Evolutionary conservation across 2,797 vertebrate genomes (phyloP), one percentile per base, ranked within the genome.

Genomic region (Taeniopygia guttata): DNA sequence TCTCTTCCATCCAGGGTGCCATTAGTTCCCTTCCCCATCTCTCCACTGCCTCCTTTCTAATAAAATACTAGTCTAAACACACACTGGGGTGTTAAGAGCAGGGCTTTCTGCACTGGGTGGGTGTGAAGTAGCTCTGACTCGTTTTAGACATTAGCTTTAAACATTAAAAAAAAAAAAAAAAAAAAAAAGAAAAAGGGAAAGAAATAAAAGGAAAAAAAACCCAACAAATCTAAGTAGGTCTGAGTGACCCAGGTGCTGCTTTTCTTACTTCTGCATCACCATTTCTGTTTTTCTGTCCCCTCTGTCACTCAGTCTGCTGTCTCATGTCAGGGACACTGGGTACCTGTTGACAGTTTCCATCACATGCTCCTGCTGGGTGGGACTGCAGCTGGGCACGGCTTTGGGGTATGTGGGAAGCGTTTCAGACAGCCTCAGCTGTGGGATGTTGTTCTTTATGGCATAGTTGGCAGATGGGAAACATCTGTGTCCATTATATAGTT

Each of bases 21-120:
- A 92, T 96, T 92, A 96, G 48, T 72, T 89, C 84, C 55, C 62
- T 34, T 94, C 66, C 34, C 52, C 55, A 54, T 49, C 48, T 80
- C 81, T 93, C 40, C 60, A 84, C 72, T 94, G 63, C 11, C 40
- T 42, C 32, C 27, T 66, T 94, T 68, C 77, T 87, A 87, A 94
- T 87, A 91, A 91, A 93, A 90, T 54, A 30, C 73, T 89, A 82
- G 80, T 90, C 89, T 73, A 95, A 96, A 92, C 93, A 95, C 87
- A 79, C 68, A 54, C 78, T 72, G 69, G 69, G 85, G 66, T 86
- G 93, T 72, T 83, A 94, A 94, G 62, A 89, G 55, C 68, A 87
- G 26, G 64, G 55, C 78, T 93, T 91, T 93, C 70, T 94, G 64
- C 46, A 42, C 60, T 83, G 51, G 62, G 21, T 38, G 48, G 4